Conservation (phyloP, 2,113 vertebrate genomes). For the Proteles cristata region DNA sequence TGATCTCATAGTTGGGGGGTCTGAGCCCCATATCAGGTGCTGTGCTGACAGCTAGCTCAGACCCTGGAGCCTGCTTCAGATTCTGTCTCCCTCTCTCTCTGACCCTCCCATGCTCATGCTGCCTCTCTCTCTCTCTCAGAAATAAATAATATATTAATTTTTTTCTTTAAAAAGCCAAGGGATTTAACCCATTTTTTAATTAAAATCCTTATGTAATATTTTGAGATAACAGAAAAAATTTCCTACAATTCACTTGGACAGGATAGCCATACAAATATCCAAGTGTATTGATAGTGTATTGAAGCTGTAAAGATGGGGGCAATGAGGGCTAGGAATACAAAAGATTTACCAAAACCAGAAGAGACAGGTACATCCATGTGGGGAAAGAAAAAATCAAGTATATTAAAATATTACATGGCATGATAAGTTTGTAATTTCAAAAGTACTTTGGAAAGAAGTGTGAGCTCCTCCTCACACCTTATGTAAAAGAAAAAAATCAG, state of each 20-base stretch:
- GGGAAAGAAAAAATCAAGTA: background rate
- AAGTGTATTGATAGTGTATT: background rate
- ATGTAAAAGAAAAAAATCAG: background rate
- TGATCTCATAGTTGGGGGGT: no score
- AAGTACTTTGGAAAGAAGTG: background rate
- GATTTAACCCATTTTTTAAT: background rate
- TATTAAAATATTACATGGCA: background rate
- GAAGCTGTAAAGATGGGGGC: background rate
- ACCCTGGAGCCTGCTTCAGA: no score
- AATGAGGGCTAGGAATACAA: background rate
- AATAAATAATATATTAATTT: no score
- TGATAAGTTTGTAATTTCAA: slow-evolving; percentile 11
- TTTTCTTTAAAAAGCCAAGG: background rate
- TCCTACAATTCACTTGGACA: background rate
- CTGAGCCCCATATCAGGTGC: no score
- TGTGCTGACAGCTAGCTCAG: no score
- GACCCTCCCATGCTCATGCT: no score
- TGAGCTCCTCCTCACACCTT: background rate
- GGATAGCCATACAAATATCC: background rate
- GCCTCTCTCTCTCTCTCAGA: no score
- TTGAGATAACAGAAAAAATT: background rate
- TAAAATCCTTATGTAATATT: background rate
- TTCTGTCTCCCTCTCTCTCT: no score
- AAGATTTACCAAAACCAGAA: background rate
- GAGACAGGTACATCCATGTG: background rate